Percentiles rank a stretch among this genome's conserved stretches.
Conservation (phyloP, 23 tunicate genomes). For the Ciona savignyi region DNA sequence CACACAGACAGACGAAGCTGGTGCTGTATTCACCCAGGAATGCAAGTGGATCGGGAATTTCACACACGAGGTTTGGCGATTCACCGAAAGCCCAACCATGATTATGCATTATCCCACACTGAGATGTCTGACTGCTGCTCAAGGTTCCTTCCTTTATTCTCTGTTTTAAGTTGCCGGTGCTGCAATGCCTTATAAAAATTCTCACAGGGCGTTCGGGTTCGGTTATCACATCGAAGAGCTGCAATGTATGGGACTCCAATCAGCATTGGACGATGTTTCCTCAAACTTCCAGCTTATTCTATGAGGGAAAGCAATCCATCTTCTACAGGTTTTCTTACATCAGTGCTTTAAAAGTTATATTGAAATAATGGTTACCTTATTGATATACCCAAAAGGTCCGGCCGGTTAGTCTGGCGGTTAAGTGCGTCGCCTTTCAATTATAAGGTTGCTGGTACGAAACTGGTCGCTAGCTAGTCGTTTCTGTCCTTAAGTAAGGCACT, state of each 20-base stretch:
- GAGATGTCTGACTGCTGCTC: slow-evolving; percentile 32
- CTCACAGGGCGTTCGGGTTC: slow-evolving; percentile 17
- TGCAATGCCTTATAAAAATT: neutral
- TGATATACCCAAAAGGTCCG: too few relatives aligned
- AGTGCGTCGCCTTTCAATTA: too few relatives aligned
- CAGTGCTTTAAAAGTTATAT: too few relatives aligned
- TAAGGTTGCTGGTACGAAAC: too few relatives aligned
- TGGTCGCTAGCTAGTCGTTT: too few relatives aligned
- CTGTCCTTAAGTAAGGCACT: too few relatives aligned
- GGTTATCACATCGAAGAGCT: neutral
- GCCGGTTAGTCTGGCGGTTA: too few relatives aligned
- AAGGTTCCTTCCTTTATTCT: neutral
- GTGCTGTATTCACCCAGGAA: slow-evolving; percentile 22
- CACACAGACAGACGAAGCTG: slow-evolving; percentile 31
- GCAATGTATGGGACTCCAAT: neutral
- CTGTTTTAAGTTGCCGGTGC: too few relatives aligned
- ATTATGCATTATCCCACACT: slow-evolving; percentile 34
- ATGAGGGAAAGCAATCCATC: neutral
- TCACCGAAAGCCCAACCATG: slow-evolving; percentile 59
- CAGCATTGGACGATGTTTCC: slow-evolving; percentile 42
- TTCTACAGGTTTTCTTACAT: neutral
- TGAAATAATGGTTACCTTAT: too few relatives aligned
- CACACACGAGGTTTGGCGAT: slow-evolving; percentile 60
- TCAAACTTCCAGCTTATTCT: neutral
- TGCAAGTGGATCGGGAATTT: slow-evolving; percentile 23